Evolutionary conservation across 2,888 invertebrate species (phyloP).

Genomic region (Mimas tiliae): DNA sequence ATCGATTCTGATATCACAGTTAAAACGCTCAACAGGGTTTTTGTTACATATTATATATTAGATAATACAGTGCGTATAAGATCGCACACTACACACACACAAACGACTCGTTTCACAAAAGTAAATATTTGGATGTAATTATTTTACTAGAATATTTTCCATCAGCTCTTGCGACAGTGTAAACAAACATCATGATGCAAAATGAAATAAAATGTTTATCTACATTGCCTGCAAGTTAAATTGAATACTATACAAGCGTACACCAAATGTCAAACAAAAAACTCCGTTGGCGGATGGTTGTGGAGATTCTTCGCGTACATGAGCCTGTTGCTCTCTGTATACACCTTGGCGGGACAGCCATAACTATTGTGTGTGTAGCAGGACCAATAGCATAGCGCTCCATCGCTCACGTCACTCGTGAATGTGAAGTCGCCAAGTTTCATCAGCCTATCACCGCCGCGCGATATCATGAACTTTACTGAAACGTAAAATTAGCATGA

Average conservation of each 20-base stretch:
- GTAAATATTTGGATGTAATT: too few species aligned
- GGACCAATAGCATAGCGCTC: constrained; percentile 64
- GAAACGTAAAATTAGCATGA: constrained; percentile 51
- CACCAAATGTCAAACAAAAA: constrained; percentile 67
- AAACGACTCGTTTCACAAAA: too few species aligned
- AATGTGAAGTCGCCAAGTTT: constrained; percentile 78
- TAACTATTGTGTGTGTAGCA: constrained; percentile 71
- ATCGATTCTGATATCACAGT: too few species aligned
- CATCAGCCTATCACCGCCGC: constrained; percentile 70
- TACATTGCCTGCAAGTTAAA: too few species aligned
- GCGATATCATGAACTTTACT: constrained; percentile 77
- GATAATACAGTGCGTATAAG: too few species aligned
- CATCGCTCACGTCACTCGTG: constrained; percentile 53
- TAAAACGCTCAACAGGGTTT: too few species aligned
- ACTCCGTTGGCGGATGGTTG: constrained; percentile 77
- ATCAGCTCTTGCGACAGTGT: too few species aligned
- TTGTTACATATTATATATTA: too few species aligned
- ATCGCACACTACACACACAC: too few species aligned
- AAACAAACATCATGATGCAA: too few species aligned
- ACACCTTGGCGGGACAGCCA: constrained; percentile 70
- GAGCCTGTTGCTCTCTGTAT: constrained; percentile 63
- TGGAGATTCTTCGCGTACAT: constrained; percentile 69
- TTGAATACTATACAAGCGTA: not conserved
- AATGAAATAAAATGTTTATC: too few species aligned
- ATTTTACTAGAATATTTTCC: too few species aligned